Conservation (phyloP, 2,797 vertebrate genomes). For the Enteromius viviparus region DNA sequence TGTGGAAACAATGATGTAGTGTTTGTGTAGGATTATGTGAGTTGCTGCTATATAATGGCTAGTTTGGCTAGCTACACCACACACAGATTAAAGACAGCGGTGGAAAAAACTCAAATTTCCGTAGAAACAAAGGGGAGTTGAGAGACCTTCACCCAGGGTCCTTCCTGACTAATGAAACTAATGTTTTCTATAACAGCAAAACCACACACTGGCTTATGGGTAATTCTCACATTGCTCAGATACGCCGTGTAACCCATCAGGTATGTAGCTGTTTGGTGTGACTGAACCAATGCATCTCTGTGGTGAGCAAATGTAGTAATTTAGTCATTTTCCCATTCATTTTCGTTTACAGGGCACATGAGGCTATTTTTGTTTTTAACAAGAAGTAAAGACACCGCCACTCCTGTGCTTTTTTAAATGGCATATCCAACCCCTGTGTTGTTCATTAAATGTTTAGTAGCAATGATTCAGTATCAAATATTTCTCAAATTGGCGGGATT, state of each 20-base stretch:
- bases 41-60: slow-evolving; percentile 34
- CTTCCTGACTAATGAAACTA: slow-evolving; percentile 25
- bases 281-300: slow-evolving; percentile 23
- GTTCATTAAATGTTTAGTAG: background rate
- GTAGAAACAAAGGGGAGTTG: background rate
- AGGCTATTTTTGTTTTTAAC: slow-evolving; percentile 26
- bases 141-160: background rate
- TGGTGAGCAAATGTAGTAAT: slow-evolving; percentile 32
- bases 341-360: background rate
- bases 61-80: slow-evolving; percentile 15
- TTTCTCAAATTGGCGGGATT: background rate
- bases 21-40: slow-evolving; percentile 33
- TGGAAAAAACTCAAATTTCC: slow-evolving; percentile 17
- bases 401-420: background rate
- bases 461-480: background rate
- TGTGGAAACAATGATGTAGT: slow-evolving; percentile 33
- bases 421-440: background rate
- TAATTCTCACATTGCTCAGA: slow-evolving; percentile 26
- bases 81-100: slow-evolving; percentile 2
- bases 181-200: slow-evolving; percentile 25
- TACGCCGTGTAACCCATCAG: background rate
- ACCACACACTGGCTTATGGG: slow-evolving; percentile 18
- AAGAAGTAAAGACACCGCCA: background rate
- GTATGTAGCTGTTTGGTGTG: slow-evolving; percentile 36
- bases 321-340: slow-evolving; percentile 13